These are phyloP conservation scores for Thecophora atra DNA, from an alignment of 2,888 invertebrate genomes.

Conservation along the genomic window DNA sequence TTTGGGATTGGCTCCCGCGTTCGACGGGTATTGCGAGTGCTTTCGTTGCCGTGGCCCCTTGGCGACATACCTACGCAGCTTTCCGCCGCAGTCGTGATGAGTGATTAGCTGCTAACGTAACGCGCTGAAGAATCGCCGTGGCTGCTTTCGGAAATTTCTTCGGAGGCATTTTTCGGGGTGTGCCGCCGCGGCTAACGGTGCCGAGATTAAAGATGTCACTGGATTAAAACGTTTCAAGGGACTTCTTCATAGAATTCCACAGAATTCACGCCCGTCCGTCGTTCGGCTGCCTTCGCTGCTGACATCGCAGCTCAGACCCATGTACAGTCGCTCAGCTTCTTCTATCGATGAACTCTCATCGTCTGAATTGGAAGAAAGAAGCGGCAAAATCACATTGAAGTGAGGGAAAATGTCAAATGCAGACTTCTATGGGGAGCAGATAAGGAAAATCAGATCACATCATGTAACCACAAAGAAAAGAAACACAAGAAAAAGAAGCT, in stretches of 20 bases:
- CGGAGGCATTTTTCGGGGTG: conserved; percentile 8
- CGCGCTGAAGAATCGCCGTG: too few relatives aligned
- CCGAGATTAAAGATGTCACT: conserved; percentile 12
- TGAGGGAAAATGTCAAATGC: background rate
- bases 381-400: too few relatives aligned
- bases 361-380: background rate
- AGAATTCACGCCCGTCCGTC: background rate
- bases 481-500: too few relatives aligned
- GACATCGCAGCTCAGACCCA: background rate
- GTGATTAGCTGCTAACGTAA: conserved; percentile 23
- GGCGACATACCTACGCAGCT: conserved; percentile 22
- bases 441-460: background rate
- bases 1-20: conserved; percentile 24
- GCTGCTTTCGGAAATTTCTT: background rate
- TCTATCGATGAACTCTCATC: background rate
- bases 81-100: conserved; percentile 15
- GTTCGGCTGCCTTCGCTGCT: background rate
- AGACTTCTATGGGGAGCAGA: background rate
- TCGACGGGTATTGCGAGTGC: background rate
- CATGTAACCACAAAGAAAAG: too few relatives aligned
- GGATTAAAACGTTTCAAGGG: conserved; percentile 10
- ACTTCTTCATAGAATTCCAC: background rate
- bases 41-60: conserved; percentile 23
- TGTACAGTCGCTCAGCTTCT: too few relatives aligned
- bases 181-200: background rate